Base-by-base conservation (phyloP, 1,140 invertebrate genomes). In the Schlechtendalia chinensis region DNA sequence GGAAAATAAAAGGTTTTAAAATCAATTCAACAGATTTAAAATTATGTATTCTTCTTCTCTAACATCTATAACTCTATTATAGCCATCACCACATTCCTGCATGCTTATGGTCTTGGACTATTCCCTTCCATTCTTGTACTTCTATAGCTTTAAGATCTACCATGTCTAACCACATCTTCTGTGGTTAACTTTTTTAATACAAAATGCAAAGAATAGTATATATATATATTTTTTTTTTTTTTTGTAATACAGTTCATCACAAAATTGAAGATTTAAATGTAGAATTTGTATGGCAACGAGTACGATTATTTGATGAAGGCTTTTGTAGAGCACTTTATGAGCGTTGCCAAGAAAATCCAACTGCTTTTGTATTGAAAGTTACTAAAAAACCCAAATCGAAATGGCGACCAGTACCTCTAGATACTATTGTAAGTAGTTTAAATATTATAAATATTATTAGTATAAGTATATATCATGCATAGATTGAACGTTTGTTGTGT, bases 381-480 rank as follows among this genome's bases (percentile, higher is more conserved):
- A 90, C 89, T 24, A 92, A 90, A 58, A 97, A 97, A 86, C 94
- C 93, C 0, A 99, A 98, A 87, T 93, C 90, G 79, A 99, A 99
- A 88, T 99, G 96, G 96, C 88, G 98, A 84, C 98, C 98, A 19
- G 84, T 93, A 59, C 95, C 98, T 27, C 86, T 99, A 81, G 98
- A 99, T 85, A 99, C 98, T 53, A 92, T 99, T 82, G 94, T 96
- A 89, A 88, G 90, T 90, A 83, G 79, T 32, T 56, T 72, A 19
- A 65, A 80, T 79, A 53, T 47, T 39, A 80, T 47, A 50, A 50
- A 50, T 12, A 50, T 50, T 45, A 45, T 45, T 8, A 14, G 12
- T 1, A 50, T 50, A 8, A 39, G 8, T 50, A 50, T 50, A 50
- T 11, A 6, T 12, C 47, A 1, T 50, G 10, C 39, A 50, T 50